Evolutionary conservation across 2,888 invertebrate species (phyloP), one percentile per base, ranked within the genome.

Genomic region (Cotesia congregata): DNA sequence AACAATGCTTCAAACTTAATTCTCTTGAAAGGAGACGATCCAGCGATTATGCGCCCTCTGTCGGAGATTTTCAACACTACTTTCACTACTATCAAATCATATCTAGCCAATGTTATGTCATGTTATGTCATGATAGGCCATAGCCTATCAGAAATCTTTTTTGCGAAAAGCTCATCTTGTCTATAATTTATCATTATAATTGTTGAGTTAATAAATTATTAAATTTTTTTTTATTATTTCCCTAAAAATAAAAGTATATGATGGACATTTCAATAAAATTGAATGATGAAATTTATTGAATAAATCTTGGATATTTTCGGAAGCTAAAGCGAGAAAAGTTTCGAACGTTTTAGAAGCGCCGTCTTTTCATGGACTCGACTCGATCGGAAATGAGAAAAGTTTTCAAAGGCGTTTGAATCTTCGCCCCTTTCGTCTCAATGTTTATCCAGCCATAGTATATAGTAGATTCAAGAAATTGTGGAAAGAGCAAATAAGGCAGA

Each of bases 381-480:
- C 83, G 83, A 86, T 86, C 86, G 86, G 85, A 86, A 87, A 86
- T 85, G 85, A 86, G 86, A 83, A 85, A 87, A 86, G 85, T 86
- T 81, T 86, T 76, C 79, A 70, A 80, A 80, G 78, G 78, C 78
- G 78, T 80, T 83, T 81, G 81, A 81, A 80, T 82, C 77, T 50
- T 64, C 39, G 70, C 12, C 72, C 70, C 67, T 75, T 60, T 17
- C 60, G 71, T 72, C 67, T 65, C 72, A 75, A 78, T 76, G 78
- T 72, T 67, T 74, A 74, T 71, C 75, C 77, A 67, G 76, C 69
- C 76, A 75, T 70, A 75, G 69, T 67, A 59, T 38, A n/a, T 41
- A 38, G 30, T 20, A 7, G 64, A 20, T 7, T 64, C 40, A 59
- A 67, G 60, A 39, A 61, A 39, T 39, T 6, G 72, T 15, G 30